Conservation (phyloP, 2,113 vertebrate genomes). For the Toxostoma redivivum region DNA sequence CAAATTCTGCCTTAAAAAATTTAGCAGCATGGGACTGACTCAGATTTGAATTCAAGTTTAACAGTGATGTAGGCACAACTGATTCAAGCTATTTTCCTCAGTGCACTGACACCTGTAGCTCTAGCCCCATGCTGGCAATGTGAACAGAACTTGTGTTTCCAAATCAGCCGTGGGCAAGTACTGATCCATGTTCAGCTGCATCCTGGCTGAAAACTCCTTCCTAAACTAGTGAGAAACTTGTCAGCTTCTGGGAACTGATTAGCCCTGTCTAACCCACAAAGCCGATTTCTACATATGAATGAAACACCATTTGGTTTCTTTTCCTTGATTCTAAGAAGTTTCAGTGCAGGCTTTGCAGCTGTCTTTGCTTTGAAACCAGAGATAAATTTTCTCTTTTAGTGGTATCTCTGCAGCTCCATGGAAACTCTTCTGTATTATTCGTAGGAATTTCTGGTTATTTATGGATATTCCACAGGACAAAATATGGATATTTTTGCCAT, state of each 20-base stretch:
- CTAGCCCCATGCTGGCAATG: fast-evolving
- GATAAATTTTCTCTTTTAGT: background rate
- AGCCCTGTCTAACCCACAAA: background rate
- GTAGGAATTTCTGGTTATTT: background rate
- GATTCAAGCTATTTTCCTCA: background rate
- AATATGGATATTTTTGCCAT: background rate
- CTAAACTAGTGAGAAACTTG: background rate
- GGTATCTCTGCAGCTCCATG: background rate
- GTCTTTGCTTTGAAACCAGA: background rate
- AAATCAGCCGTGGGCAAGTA: background rate
- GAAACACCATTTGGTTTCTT: background rate
- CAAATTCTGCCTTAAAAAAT: background rate
- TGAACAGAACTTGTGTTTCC: background rate
- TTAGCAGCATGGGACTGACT: background rate
- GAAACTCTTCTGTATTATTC: background rate
- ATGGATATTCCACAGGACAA: background rate
- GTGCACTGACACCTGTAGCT: background rate
- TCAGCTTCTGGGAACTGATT: background rate
- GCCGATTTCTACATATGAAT: background rate
- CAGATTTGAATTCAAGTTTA: background rate
- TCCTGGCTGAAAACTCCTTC: background rate
- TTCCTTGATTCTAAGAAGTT: background rate
- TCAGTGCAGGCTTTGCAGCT: background rate
- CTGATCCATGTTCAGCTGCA: background rate
- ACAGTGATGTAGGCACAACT: background rate